Evolutionary conservation across 1,140 invertebrate genomes (phyloP).

Genomic region (Pomacea maculata): DNA sequence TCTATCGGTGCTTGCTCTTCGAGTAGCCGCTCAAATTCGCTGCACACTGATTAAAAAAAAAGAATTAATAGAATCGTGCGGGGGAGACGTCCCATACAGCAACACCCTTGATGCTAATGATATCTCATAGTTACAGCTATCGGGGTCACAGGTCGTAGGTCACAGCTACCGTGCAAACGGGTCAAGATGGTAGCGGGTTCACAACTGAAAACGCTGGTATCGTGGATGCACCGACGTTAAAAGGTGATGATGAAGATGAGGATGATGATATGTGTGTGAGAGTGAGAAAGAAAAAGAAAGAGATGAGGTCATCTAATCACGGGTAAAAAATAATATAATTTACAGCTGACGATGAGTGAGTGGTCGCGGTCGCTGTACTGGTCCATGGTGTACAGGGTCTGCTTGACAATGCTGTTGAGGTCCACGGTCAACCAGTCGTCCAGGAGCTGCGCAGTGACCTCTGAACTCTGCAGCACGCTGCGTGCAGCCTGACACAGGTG

Average conservation of each 20-base stretch:
- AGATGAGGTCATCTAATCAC: constrained; percentile 30
- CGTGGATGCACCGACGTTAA: background rate
- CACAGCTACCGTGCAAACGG: too few relatives aligned
- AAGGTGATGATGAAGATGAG: background rate
- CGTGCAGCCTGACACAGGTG: constrained; percentile 64
- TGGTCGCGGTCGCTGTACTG: constrained; percentile 59
- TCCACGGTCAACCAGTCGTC: constrained; percentile 66
- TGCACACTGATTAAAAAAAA: constrained; percentile 57
- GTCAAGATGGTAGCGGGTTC: too few relatives aligned
- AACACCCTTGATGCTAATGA: too few relatives aligned
- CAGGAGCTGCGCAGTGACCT: constrained; percentile 62
- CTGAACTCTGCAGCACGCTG: constrained; percentile 55
- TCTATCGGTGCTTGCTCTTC: constrained; percentile 68
- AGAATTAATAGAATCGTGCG: too few relatives aligned
- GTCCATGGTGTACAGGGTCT: constrained; percentile 67
- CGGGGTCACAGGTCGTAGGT: too few relatives aligned
- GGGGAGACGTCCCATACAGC: too few relatives aligned
- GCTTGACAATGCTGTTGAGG: constrained; percentile 64
- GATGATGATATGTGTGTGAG: background rate
- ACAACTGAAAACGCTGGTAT: too few relatives aligned
- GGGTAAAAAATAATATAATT: too few relatives aligned
- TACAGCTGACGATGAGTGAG: constrained; percentile 62
- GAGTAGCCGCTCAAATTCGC: constrained; percentile 67
- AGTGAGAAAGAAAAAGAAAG: background rate
- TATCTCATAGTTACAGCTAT: too few relatives aligned